These are phyloP conservation scores for Stichopus horrens DNA, from an alignment of 53 echinoderm and acorn worm genomes.

Conservation along the genomic window DNA sequence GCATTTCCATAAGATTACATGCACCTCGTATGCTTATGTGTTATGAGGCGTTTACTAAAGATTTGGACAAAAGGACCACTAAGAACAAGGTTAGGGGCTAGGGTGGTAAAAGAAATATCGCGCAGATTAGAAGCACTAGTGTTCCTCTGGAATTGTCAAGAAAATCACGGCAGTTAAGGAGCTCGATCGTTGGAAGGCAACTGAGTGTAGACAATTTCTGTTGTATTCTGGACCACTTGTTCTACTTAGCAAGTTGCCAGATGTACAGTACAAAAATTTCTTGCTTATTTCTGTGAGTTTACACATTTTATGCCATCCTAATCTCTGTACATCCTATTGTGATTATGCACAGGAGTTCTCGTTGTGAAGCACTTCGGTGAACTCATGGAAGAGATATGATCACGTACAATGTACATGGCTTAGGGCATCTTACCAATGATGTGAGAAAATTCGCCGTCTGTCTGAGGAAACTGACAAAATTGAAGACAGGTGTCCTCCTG, in stretches of 20 bases:
- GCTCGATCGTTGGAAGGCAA: constrained; percentile 64
- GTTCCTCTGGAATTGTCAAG: constrained; percentile 46
- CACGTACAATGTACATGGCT: constrained; percentile 43
- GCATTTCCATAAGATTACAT: constrained; percentile 8
- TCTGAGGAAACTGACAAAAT: neutral
- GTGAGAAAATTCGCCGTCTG: neutral
- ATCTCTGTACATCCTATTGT: constrained; percentile 20
- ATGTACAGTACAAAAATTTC: constrained; percentile 48
- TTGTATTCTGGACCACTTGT: constrained; percentile 60
- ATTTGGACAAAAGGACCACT: constrained; percentile 63
- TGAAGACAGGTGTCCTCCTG: neutral
- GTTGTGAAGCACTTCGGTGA: constrained; percentile 57
- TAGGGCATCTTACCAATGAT: neutral
- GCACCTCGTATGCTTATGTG: constrained; percentile 26
- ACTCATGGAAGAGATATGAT: constrained; percentile 55
- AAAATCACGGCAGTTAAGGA: constrained; percentile 49
- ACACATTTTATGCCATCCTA: constrained; percentile 44
- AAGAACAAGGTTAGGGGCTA: constrained; percentile 12
- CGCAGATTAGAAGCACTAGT: neutral
- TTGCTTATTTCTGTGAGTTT: constrained; percentile 50
- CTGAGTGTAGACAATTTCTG: constrained; percentile 59
- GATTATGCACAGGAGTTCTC: constrained; percentile 56
- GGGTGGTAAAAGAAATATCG: constrained; percentile 6
- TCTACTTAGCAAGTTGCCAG: constrained; percentile 33
- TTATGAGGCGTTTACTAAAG: constrained; percentile 39